Evolutionary conservation across 1,140 invertebrate genomes (phyloP).

Genomic region (Berghia stephanieae): DNA sequence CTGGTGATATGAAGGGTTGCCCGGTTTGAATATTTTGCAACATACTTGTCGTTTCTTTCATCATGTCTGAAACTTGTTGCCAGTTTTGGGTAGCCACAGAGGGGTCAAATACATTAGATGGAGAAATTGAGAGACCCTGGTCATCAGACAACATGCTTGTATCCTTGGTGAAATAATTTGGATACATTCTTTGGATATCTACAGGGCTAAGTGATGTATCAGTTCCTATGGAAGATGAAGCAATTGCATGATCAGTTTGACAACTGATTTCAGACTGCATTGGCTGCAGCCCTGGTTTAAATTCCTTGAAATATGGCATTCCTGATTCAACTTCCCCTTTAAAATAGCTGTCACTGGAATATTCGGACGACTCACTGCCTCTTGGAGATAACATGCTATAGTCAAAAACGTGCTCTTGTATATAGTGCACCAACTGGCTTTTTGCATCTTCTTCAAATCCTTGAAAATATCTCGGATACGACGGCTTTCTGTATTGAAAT

Average conservation of each 20-base stretch:
- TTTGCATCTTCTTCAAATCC: neutral
- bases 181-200: no score
- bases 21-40: constrained; percentile 43
- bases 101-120: no score
- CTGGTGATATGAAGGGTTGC: constrained; percentile 29
- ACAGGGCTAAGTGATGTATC: no score
- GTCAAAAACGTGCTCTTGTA: neutral
- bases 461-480: neutral
- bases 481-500: neutral
- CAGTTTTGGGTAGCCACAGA: constrained; percentile 44
- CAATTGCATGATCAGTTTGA: constrained; percentile 10
- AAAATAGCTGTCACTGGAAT: constrained; percentile 28
- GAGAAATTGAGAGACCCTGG: no score
- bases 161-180: no score
- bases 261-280: constrained; percentile 27
- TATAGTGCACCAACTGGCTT: neutral
- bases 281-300: neutral
- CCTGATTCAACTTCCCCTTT: constrained; percentile 36
- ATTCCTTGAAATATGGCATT: constrained; percentile 32
- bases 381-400: neutral
- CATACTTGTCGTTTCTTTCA: constrained; percentile 45
- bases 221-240: no score
- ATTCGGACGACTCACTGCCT: constrained; percentile 5
- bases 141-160: no score
- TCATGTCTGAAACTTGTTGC: constrained; percentile 44